These are phyloP conservation scores for pig (Sus scrofa) DNA, from an alignment of 2,113 vertebrate species.

Conservation along the genomic window DNA sequence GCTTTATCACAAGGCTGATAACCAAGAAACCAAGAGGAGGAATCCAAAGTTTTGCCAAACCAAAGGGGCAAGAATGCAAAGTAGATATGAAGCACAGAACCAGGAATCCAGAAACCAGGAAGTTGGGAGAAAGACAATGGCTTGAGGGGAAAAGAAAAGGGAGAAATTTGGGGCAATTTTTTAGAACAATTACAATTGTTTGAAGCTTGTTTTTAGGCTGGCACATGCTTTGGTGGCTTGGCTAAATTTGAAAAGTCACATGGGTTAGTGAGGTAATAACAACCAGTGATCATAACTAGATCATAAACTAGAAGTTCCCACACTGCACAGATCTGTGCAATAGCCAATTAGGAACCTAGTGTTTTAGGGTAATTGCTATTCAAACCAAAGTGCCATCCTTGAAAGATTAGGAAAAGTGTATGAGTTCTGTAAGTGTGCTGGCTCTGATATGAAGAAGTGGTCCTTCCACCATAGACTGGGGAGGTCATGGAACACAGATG, in stretches of 20 bases:
- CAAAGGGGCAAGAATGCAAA: background rate
- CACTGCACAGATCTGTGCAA: background rate
- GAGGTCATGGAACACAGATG: background rate
- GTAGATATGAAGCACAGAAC: background rate
- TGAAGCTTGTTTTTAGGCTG: background rate
- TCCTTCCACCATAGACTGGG: background rate
- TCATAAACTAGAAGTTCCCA: background rate
- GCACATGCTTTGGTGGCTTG: background rate
- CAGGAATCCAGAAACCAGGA: background rate
- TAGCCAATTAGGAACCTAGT: background rate
- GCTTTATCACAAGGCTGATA: background rate
- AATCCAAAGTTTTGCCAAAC: conserved; percentile 3
- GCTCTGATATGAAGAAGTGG: background rate
- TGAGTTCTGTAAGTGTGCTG: background rate
- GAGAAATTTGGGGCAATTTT: background rate
- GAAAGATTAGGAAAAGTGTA: background rate
- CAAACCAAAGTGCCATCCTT: background rate
- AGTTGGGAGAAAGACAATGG: background rate
- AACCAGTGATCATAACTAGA: background rate
- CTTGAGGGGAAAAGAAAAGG: background rate
- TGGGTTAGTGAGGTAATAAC: background rate
- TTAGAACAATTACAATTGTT: background rate
- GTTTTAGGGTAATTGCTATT: background rate
- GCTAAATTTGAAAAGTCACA: conserved; percentile 37
- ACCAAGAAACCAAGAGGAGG: background rate